Evolutionary conservation across 2,797 vertebrate species (phyloP).

Genomic region (Muraenolepis orangiensis): DNA sequence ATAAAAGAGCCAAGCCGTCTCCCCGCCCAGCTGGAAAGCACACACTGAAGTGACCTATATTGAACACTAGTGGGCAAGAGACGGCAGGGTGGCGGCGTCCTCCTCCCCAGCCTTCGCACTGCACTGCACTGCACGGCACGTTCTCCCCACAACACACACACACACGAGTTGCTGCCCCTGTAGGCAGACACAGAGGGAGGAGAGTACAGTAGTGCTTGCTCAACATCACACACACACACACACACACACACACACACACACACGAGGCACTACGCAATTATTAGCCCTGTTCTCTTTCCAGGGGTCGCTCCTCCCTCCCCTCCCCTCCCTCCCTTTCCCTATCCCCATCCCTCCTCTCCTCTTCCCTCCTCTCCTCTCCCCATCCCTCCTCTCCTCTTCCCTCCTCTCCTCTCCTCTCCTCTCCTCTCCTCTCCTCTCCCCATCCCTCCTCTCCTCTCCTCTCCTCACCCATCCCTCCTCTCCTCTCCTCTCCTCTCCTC

Average conservation of each 20-base stretch:
- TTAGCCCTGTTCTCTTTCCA: conserved; percentile 45
- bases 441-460: too few relatives aligned
- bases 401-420: conserved; percentile 13
- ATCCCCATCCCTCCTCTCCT: too few relatives aligned
- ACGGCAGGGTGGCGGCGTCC: conserved; percentile 53
- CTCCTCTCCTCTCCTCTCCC: neutral
- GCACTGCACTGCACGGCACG: neutral
- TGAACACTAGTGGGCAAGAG: conserved; percentile 48
- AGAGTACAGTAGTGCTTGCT: conserved; percentile 53
- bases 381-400: too few relatives aligned
- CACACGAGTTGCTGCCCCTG: conserved; percentile 43
- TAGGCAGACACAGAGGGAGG: conserved; percentile 5
- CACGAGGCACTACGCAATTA: conserved; percentile 50
- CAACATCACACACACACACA: conserved; percentile 45
- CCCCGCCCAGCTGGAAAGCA: conserved; percentile 62
- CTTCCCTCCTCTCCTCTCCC: too few relatives aligned
- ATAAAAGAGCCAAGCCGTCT: conserved; percentile 48
- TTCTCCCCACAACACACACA: conserved; percentile 14
- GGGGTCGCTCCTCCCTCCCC: conserved; percentile 40
- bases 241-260: too few relatives aligned
- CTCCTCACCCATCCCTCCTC: too few relatives aligned
- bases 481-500: too few relatives aligned
- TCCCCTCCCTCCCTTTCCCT: neutral
- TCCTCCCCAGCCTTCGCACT: neutral
- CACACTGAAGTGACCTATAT: conserved; percentile 71